These are phyloP conservation scores for Crocidura indochinensis DNA, from an alignment of 2,797 vertebrate genomes.

Conservation along the genomic window DNA sequence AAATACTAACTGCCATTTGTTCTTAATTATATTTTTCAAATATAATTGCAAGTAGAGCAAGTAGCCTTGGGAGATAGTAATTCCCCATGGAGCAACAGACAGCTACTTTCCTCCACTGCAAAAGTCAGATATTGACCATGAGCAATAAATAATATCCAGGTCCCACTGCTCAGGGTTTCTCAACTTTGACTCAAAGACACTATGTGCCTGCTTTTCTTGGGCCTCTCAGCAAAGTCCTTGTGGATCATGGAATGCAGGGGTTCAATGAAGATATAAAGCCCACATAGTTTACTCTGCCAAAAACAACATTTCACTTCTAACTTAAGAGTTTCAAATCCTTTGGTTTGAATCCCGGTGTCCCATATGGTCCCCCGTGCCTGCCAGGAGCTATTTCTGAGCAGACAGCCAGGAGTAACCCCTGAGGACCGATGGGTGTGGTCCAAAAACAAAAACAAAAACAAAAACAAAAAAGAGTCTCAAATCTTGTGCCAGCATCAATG, in stretches of 20 bases:
- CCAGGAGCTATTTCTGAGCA: no score
- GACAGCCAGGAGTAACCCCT: no score
- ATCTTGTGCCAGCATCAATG: not conserved
- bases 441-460: no score
- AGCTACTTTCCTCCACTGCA: not conserved
- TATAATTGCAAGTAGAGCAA: not conserved
- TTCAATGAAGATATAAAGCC: not conserved
- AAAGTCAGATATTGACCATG: not conserved
- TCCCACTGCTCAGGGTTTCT: not conserved
- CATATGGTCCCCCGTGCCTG: no score
- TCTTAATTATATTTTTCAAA: slow-evolving; percentile 29
- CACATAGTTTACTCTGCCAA: not conserved
- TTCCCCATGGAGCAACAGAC: not conserved
- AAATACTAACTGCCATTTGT: not conserved
- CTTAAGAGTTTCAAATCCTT: not conserved
- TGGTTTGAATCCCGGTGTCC: no score
- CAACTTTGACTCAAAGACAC: not conserved
- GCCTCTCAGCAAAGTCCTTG: not conserved
- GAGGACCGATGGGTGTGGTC: no score
- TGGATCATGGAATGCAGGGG: not conserved
- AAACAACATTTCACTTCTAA: not conserved
- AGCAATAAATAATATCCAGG: not conserved
- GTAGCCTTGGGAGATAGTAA: not conserved
- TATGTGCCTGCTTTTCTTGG: not conserved
- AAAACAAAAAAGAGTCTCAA: no score